Percentiles rank a stretch among this genome's conserved stretches.
These are phyloP conservation scores for Propithecus deckenii DNA, from an alignment of 2,797 vertebrate genomes.

Conservation along the genomic window DNA sequence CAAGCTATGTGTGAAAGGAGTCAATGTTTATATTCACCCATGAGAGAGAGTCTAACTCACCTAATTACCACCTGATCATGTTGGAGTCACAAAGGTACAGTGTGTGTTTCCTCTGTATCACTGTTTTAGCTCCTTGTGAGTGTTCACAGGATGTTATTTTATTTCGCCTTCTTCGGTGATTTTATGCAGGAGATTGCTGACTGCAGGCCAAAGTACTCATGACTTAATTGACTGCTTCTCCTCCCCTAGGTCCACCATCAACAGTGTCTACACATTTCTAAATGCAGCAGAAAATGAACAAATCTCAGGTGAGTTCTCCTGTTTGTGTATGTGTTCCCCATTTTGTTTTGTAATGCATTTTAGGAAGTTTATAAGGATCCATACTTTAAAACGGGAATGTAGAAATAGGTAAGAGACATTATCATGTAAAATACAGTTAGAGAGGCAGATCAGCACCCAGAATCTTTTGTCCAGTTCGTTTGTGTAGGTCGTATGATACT, in stretches of 20 bases:
- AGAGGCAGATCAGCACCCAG: neutral
- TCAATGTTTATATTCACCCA: neutral
- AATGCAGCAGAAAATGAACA: slow-evolving; percentile 61
- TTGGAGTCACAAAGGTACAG: neutral
- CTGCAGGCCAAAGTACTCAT: neutral
- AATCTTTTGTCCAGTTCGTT: neutral
- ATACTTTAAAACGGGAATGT: neutral
- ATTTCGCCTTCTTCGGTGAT: neutral
- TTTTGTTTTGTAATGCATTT: neutral
- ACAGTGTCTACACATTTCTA: neutral
- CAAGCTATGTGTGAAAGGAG: neutral
- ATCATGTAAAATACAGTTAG: neutral
- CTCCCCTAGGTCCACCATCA: neutral
- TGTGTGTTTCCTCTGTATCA: neutral
- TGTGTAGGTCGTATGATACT: neutral
- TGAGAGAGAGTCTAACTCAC: neutral
- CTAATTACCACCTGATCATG: no score
- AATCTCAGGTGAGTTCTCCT: slow-evolving; percentile 60
- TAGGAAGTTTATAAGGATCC: neutral
- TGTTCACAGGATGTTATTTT: neutral
- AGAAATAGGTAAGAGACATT: neutral
- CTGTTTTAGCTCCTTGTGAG: neutral
- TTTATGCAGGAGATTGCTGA: neutral
- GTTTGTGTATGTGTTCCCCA: neutral
- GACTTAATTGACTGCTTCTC: neutral